A percentile compares a stretch with the other conserved stretches of the same genome.
These are phyloP conservation scores for Solenodon paradoxus DNA, from an alignment of 2,113 vertebrate species.

Conservation along the genomic window DNA sequence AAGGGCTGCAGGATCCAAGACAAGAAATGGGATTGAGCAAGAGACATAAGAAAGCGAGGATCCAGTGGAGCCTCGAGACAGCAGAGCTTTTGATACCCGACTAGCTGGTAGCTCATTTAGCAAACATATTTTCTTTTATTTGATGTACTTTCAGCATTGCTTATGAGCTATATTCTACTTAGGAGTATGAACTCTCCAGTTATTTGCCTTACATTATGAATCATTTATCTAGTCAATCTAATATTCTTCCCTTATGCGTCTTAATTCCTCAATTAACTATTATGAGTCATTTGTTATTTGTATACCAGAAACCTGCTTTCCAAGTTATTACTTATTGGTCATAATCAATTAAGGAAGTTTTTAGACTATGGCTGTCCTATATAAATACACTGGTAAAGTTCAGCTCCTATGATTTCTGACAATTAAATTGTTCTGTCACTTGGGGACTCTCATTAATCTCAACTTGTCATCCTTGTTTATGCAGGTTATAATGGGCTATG, in stretches of 20 bases:
- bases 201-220: slow-evolving; percentile 74
- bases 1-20: background rate
- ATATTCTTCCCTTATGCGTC: slow-evolving; percentile 78
- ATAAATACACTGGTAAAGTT: slow-evolving; percentile 94
- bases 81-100: background rate
- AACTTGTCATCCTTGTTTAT: slow-evolving; percentile 99
- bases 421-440: slow-evolving; percentile 98
- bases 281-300: slow-evolving; percentile 83
- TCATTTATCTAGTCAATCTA: slow-evolving; percentile 81
- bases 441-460: slow-evolving; percentile 97
- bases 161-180: slow-evolving; percentile 67
- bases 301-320: slow-evolving; percentile 83
- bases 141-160: slow-evolving; percentile 54
- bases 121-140: slow-evolving; percentile 63
- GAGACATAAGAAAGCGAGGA: background rate
- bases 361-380: slow-evolving; percentile 88
- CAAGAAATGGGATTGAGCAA: background rate
- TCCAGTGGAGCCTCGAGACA: background rate
- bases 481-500: slow-evolving; percentile 90
- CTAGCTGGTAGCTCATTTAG: slow-evolving; percentile 65
- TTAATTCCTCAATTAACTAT: slow-evolving; percentile 81
- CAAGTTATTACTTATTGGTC: slow-evolving; percentile 92
- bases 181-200: slow-evolving; percentile 65
- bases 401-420: slow-evolving; percentile 94
- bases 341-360: slow-evolving; percentile 95